Evolutionary conservation across 2,888 invertebrate genomes (phyloP).

Genomic region (Drosophila paranaensis): DNA sequence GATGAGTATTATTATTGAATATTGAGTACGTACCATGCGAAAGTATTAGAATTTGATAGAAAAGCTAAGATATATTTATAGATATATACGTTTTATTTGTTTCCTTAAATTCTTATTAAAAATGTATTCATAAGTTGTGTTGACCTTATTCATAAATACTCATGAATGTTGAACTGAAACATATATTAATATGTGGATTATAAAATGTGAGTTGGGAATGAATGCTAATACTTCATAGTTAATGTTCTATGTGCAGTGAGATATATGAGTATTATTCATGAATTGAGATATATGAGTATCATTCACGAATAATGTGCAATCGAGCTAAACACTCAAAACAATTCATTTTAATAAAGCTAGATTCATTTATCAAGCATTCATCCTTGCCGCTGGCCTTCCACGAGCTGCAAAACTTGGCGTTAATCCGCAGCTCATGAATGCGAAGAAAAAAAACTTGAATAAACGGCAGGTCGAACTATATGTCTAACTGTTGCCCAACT

Average conservation of each 20-base stretch:
- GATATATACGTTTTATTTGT: background rate
- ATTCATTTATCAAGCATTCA: constrained; percentile 43
- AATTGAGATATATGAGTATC: constrained; percentile 14
- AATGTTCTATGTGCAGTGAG: background rate
- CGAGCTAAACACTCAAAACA: constrained; percentile 10
- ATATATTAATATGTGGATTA: background rate
- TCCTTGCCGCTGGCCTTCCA: constrained; percentile 48
- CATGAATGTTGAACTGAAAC: background rate
- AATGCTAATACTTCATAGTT: background rate
- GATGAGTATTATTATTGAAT: background rate
- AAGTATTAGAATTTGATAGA: background rate
- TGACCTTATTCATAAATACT: background rate
- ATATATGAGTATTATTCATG: constrained; percentile 12
- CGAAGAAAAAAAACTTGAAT: constrained; percentile 19
- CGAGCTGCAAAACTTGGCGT: constrained; percentile 18
- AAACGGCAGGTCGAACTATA: constrained; percentile 21
- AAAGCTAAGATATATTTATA: background rate
- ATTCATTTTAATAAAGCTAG: constrained; percentile 22
- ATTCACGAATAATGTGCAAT: constrained; percentile 14
- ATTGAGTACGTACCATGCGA: background rate
- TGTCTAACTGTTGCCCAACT: constrained; percentile 20
- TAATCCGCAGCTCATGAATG: constrained; percentile 29
- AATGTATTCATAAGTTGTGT: background rate
- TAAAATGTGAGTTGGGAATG: background rate
- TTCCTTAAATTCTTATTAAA: background rate